A percentile compares a stretch with the other conserved stretches of the same genome.
Evolutionary conservation across 2,113 vertebrate genomes (phyloP).

Genomic region (Merops nubicus): DNA sequence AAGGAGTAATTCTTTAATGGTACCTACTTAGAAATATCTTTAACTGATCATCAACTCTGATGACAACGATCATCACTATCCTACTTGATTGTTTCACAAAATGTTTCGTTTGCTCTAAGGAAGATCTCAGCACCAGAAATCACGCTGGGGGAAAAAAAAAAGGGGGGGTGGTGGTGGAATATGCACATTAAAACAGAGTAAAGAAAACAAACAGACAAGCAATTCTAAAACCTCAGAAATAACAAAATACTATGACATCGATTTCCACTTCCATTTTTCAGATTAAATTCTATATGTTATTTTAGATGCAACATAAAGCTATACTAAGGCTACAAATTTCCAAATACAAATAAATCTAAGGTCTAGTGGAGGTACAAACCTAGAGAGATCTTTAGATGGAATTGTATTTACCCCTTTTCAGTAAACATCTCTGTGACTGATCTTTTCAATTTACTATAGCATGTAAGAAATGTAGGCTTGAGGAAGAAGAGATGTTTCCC

Average conservation of each 20-base stretch:
- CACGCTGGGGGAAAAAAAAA: accelerated
- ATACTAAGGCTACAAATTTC: not conserved
- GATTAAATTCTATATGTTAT: not conserved
- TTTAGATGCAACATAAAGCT: not conserved
- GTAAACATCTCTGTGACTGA: not conserved
- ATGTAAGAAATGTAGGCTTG: not conserved
- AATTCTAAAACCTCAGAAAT: not conserved
- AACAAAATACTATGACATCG: not conserved
- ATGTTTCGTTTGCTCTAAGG: not conserved
- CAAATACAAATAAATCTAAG: not conserved
- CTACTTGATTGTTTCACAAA: not conserved
- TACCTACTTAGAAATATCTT: not conserved
- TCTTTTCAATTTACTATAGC: not conserved
- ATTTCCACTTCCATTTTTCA: not conserved
- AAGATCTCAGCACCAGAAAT: not conserved
- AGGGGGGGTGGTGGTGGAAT: too few relatives aligned
- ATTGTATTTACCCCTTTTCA: not conserved
- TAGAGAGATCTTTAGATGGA: not conserved
- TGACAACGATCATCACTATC: not conserved
- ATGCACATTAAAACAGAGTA: too few relatives aligned
- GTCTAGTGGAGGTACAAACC: not conserved
- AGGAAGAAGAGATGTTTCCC: not conserved
- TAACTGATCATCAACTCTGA: not conserved
- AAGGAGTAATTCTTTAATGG: not conserved
- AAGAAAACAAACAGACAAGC: not conserved